These are phyloP conservation scores for Aphis gossypii DNA, from an alignment of 1,140 invertebrate species.

Conservation along the genomic window DNA sequence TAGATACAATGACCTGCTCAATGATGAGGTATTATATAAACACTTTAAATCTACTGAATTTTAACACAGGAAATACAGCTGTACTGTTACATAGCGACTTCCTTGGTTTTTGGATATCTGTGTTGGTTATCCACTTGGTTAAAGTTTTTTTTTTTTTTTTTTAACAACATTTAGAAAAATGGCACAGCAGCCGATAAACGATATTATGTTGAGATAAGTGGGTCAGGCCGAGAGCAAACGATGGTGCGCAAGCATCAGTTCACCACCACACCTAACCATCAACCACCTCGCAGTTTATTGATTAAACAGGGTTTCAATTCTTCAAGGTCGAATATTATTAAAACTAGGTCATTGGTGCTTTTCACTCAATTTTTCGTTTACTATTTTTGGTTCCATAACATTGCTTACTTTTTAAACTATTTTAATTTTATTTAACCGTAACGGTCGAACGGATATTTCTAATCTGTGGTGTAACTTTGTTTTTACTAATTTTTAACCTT, in stretches of 20 bases:
- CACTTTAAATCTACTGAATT: background rate
- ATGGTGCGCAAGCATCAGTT: background rate
- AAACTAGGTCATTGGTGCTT: slow-evolving; percentile 37
- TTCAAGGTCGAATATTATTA: slow-evolving; percentile 33
- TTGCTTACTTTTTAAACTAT: background rate
- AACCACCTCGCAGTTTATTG: slow-evolving; percentile 30
- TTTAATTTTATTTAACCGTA: background rate
- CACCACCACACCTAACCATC: slow-evolving; percentile 15
- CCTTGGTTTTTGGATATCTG: background rate
- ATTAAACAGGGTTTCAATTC: slow-evolving; percentile 39
- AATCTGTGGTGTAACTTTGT: no score
- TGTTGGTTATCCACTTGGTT: background rate
- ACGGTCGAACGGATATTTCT: background rate
- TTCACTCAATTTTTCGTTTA: background rate
- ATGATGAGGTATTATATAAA: background rate
- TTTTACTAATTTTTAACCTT: no score
- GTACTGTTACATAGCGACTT: background rate
- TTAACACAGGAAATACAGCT: background rate
- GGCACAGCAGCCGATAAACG: background rate
- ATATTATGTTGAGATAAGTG: slow-evolving; percentile 23
- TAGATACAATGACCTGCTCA: background rate
- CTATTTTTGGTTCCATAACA: background rate
- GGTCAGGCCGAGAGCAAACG: slow-evolving; percentile 22
- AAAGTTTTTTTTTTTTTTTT: background rate
- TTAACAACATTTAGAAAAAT: background rate